Evolutionary conservation across 1,140 invertebrate species (phyloP), one percentile per base, ranked within the genome.

Genomic region (Scaptomyza hsui): DNA sequence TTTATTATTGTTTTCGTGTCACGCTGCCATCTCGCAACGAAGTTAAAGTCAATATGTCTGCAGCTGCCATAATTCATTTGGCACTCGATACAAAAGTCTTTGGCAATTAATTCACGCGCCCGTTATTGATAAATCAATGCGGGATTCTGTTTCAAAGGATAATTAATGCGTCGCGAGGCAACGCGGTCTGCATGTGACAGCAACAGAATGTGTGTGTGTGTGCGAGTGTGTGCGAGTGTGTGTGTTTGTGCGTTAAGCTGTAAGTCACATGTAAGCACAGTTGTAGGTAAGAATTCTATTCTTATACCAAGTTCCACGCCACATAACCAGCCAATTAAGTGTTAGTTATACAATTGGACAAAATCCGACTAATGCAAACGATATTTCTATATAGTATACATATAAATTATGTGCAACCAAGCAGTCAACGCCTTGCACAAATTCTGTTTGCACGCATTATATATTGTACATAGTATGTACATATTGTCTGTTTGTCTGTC

Each of bases 21-120:
- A 55, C 52, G 52, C 52, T 6, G 1, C 7, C 37, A 42, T 16
- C 52, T 12, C 37, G 12, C 6, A n/a, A 10, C 12, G 1, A 12
- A 39, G 32, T 10, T 21, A 4, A 55, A 42, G 52, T 42, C 37
- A 5, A 21, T 24, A 9, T 21, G 39, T 53, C 24, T 35, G 49
- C 18, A 48, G 13, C 55, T 42, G 65, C 60, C 76, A 82, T 77
- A 77, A 78, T 65, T 75, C 71, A 65, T 78, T 70, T 70, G 52
- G 48, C 59, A 62, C 61, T 76, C 74, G 70, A 76, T 74, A 82
- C 65, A 74, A 75, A 73, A 81, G 64, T 82, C 57, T 42, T 41
- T 53, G 72, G 72, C 81, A 73, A 80, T 81, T 86, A 85, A 81
- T 86, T 85, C 81, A 67, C 65, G 68, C 68, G 73, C 45, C 42